These are phyloP conservation scores for Brachymystax lenok DNA, from an alignment of 2,797 vertebrate genomes.

Conservation along the genomic window DNA sequence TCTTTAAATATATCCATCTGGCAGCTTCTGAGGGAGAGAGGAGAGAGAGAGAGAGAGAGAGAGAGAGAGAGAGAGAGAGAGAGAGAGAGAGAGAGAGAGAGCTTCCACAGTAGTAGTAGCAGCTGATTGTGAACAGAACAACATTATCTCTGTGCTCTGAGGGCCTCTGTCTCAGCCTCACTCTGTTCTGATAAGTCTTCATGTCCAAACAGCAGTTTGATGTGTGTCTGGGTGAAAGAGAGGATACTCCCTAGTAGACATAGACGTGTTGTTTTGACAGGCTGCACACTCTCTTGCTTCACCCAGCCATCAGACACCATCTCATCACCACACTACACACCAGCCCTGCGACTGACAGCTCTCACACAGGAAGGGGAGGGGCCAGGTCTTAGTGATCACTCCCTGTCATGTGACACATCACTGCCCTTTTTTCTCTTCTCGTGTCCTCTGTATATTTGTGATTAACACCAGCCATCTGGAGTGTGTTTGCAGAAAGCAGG, in stretches of 20 bases:
- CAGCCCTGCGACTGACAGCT: not conserved
- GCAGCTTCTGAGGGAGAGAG: constrained; percentile 32
- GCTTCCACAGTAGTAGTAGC: constrained; percentile 25
- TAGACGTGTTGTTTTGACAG: constrained; percentile 38
- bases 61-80: not conserved
- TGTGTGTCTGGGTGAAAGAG: not conserved
- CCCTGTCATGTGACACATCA: constrained; percentile 9
- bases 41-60: not conserved
- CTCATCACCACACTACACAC: constrained; percentile 30
- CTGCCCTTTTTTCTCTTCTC: not conserved
- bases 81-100: not conserved
- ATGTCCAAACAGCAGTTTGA: not conserved
- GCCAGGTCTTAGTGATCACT: constrained; percentile 4
- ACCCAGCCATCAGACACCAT: constrained; percentile 38
- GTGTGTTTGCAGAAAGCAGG: constrained; percentile 4
- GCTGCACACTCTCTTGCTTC: constrained; percentile 37
- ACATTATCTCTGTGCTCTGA: too few relatives aligned
- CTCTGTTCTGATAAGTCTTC: not conserved
- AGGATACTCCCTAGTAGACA: constrained; percentile 19
- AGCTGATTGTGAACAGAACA: constrained; percentile 37
- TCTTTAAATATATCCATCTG: constrained; percentile 50
- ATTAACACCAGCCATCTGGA: constrained; percentile 15
- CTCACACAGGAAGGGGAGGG: not conserved
- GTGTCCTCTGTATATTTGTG: not conserved
- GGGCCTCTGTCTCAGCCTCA: too few relatives aligned